Conservation (phyloP, 1,140 invertebrate genomes). For the Eufriesea mexicana region DNA sequence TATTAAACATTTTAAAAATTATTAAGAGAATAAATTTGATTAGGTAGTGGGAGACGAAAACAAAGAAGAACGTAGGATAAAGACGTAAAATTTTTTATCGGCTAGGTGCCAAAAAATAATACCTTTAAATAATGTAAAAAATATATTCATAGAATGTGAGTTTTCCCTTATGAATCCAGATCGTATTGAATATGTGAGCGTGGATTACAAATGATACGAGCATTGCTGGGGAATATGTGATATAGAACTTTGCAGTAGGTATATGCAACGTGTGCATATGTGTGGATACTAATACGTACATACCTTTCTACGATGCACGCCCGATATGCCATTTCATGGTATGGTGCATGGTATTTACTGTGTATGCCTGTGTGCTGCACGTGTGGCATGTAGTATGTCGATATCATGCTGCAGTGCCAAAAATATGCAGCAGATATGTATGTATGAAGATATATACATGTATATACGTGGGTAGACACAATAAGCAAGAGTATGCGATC, state of each 20-base stretch:
- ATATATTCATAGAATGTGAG: not conserved
- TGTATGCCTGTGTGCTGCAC: not conserved
- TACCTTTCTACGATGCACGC: not conserved
- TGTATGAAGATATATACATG: not conserved
- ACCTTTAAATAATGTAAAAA: not conserved
- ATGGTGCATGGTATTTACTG: not conserved
- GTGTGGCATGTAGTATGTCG: slow-evolving; percentile 38
- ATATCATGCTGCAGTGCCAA: slow-evolving; percentile 35
- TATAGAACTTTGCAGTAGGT: slow-evolving; percentile 9
- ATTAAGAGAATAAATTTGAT: too few species aligned
- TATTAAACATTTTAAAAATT: too few species aligned
- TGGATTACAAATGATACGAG: slow-evolving; percentile 24
- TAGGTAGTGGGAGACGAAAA: too few species aligned
- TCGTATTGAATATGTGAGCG: not conserved
- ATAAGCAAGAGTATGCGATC: slow-evolving; percentile 15
- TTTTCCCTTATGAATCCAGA: not conserved
- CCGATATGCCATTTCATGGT: slow-evolving; percentile 18
- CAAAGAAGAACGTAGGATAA: too few species aligned
- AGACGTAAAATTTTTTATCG: too few species aligned
- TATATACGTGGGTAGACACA: not conserved
- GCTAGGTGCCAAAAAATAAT: too few species aligned
- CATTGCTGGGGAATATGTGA: slow-evolving; percentile 19
- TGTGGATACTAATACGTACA: not conserved
- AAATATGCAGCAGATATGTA: slow-evolving; percentile 27
- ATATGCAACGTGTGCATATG: not conserved